Conservation (phyloP, 2,113 vertebrate species). For the Platysteira castanea region DNA sequence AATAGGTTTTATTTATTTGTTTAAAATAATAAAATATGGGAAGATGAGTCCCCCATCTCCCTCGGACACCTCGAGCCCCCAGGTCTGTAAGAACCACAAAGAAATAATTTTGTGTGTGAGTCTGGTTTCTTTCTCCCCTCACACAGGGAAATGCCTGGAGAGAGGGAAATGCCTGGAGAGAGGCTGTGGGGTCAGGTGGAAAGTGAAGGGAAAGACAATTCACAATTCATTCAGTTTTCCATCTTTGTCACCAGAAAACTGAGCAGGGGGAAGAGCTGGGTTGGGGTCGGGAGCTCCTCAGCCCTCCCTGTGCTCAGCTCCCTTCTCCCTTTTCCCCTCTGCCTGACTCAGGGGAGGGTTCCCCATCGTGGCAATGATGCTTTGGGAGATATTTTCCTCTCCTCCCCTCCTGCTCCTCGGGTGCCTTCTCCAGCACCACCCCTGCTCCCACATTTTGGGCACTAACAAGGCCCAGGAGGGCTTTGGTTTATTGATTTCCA, state of each 20-base stretch:
- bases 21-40: background rate
- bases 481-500: background rate
- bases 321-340: background rate
- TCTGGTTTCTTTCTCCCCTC: background rate
- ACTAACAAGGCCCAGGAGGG: background rate
- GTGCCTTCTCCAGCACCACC: background rate
- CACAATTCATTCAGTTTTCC: background rate
- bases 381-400: background rate
- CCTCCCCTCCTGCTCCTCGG: background rate
- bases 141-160: background rate
- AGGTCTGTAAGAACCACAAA: background rate
- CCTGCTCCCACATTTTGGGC: background rate
- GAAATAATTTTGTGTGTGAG: background rate
- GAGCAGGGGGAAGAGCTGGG: background rate
- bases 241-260: background rate
- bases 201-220: background rate
- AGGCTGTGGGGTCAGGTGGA: background rate
- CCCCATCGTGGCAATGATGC: fast-evolving
- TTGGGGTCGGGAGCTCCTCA: background rate
- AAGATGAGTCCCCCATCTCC: background rate
- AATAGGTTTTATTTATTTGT: background rate
- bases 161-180: background rate
- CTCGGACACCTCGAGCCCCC: background rate
- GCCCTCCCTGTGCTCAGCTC: background rate
- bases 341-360: background rate